Base-by-base conservation (phyloP, 2,888 invertebrate genomes). In the Lycia hirtaria region DNA sequence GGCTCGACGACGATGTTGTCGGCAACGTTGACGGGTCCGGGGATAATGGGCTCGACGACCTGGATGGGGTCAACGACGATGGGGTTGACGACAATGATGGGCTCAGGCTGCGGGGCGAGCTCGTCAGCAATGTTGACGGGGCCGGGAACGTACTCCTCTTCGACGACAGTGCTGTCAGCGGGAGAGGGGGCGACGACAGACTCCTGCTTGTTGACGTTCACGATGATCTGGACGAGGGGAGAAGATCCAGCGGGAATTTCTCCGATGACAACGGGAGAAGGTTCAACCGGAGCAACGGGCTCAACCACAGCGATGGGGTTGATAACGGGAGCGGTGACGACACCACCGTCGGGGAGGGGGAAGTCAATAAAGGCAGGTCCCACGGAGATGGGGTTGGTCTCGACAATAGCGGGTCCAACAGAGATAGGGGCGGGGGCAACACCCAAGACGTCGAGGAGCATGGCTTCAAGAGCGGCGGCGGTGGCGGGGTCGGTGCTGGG, bases 401-500 rank as follows among this genome's bases (percentile, higher is more conserved):
- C 67, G 32, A 69, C 30, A 45, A 71, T 41, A 0, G 65, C 71
- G 49, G 67, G 63, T 52, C 68, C 71, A 17, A 68, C 64, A n/a
- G 62, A 12, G 57, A 65, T 57, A 58, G 68, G 68, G 20, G 60
- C 41, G 45, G 45, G 6, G 15, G 17, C 35, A 12, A 60, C 3
- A 19, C 62, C 67, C 20, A 67, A 20, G 10, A 57, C 10, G n/a
- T 56, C 69, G 5, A 58, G 22, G 38, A 65, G 67, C 56, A 71
- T 56, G n/a, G 65, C 60, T 19, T 67, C 59, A 44, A 67, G 67
- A 41, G 62, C 69, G 37, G 38, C 57, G 55, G 66, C 67, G 56
- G 65, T 71, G 50, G 72, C 68, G 44, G 68, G 69, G 64, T 68
- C 49, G 49, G 69, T 67, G 66, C 65, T 65, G 55, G 66, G 64